Conservation (phyloP, 2,797 vertebrate species). For the Sebastes variabilis region DNA sequence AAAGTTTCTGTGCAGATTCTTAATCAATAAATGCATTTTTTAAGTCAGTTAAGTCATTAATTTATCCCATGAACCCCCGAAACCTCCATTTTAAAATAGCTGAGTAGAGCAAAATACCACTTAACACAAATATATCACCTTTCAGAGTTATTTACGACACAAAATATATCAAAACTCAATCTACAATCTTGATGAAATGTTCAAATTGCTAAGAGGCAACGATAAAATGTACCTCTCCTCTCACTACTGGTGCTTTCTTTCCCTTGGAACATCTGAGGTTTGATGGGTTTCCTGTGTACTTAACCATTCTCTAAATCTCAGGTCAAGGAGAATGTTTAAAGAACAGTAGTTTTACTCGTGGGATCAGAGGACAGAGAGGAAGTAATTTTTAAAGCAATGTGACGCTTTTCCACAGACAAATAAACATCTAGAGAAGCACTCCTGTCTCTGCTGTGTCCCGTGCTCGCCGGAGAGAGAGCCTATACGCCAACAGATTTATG, state of each 20-base stretch:
- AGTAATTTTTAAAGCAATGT: slow-evolving; percentile 60
- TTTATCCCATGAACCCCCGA: background rate
- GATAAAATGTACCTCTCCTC: slow-evolving; percentile 30
- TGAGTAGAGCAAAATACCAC: background rate
- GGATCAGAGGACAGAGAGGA: slow-evolving; percentile 49
- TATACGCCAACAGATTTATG: slow-evolving; percentile 72
- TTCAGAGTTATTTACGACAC: background rate
- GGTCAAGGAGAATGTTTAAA: slow-evolving; percentile 60
- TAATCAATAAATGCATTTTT: background rate
- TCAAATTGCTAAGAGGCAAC: background rate
- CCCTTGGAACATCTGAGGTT: slow-evolving; percentile 46
- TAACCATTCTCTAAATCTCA: slow-evolving; percentile 57
- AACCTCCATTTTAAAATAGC: slow-evolving; percentile 4
- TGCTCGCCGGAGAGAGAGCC: slow-evolving; percentile 17
- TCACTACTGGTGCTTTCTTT: slow-evolving; percentile 11
- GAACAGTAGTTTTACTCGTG: slow-evolving; percentile 50
- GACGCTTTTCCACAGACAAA: slow-evolving; percentile 59
- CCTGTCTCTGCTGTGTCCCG: slow-evolving; percentile 25
- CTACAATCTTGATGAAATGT: slow-evolving; percentile 13
- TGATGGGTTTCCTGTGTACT: slow-evolving; percentile 66
- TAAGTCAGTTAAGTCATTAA: background rate
- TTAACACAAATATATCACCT: background rate
- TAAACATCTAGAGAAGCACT: slow-evolving; percentile 55
- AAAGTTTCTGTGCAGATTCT: background rate
- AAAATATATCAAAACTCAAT: background rate